Conservation (phyloP, 2,797 vertebrate genomes). For the Falco columbarius region DNA sequence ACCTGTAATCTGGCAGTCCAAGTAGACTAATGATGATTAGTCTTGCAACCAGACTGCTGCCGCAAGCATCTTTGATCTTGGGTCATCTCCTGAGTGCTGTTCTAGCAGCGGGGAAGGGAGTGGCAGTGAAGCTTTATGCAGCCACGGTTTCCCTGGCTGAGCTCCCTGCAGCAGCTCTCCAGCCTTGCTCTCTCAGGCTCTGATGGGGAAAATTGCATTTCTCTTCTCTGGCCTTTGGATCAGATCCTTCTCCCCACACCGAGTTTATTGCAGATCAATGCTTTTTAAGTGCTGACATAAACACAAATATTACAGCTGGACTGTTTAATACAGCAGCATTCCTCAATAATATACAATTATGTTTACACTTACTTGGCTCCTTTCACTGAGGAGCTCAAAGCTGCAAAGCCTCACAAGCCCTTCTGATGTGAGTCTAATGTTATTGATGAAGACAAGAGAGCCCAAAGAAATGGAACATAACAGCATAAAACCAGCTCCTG, state of each 20-base stretch:
- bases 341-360: slow-evolving; percentile 27
- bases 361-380: neutral
- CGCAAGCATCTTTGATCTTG: neutral
- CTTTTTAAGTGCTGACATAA: slow-evolving; percentile 64
- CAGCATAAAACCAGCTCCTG: neutral
- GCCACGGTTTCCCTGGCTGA: neutral
- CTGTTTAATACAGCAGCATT: slow-evolving; percentile 35
- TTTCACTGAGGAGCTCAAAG: neutral
- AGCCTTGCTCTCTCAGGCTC: neutral
- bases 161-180: neutral
- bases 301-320: slow-evolving; percentile 49
- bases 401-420: neutral
- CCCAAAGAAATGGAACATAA: neutral
- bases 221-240: slow-evolving; percentile 18
- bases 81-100: neutral
- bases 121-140: neutral
- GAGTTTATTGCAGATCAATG: slow-evolving; percentile 59
- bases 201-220: slow-evolving; percentile 21
- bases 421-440: neutral
- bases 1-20: neutral
- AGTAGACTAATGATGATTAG: neutral
- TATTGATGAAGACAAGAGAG: neutral
- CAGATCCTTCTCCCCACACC: neutral
- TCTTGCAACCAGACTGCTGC: neutral
- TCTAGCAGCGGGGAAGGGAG: neutral